These are phyloP conservation scores for Synanceia verrucosa DNA, from an alignment of 2,797 vertebrate genomes.

Conservation along the genomic window DNA sequence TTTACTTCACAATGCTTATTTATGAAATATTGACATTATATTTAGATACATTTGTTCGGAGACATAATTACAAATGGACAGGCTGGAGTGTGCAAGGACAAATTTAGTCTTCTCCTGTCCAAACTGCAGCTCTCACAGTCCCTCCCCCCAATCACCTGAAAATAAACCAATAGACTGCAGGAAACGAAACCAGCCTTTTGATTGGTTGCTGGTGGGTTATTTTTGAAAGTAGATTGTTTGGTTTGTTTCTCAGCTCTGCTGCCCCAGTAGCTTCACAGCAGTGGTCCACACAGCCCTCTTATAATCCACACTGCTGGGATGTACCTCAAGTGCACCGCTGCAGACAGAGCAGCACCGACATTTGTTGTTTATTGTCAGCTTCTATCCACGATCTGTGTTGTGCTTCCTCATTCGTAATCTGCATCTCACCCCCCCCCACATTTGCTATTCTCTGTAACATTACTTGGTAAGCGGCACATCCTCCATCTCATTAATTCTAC, in stretches of 20 bases:
- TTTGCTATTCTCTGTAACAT: conserved; percentile 8
- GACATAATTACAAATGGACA: neutral
- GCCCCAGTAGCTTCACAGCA: conserved; percentile 8
- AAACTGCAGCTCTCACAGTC: conserved; percentile 8
- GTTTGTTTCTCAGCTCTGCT: conserved; percentile 24
- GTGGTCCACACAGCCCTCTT: neutral
- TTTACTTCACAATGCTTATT: neutral
- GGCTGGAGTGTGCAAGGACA: neutral
- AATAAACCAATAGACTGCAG: conserved; percentile 42
- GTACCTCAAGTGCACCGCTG: neutral
- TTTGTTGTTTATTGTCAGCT: neutral
- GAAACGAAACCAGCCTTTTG: conserved; percentile 27
- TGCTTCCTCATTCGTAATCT: conserved; percentile 11
- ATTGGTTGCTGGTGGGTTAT: conserved; percentile 46
- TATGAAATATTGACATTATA: neutral
- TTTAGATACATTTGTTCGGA: neutral
- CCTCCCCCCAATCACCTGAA: conserved; percentile 22
- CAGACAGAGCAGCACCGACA: too few relatives aligned
- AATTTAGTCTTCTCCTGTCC: neutral
- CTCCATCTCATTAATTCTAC: conserved; percentile 19
- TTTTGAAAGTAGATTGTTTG: conserved; percentile 40
- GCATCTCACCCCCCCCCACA: neutral
- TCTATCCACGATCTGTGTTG: conserved; percentile 4
- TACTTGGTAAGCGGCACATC: neutral
- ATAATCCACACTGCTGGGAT: neutral